These are phyloP conservation scores for Nesidiocoris tenuis DNA, from an alignment of 2,888 invertebrate genomes.

Conservation along the genomic window DNA sequence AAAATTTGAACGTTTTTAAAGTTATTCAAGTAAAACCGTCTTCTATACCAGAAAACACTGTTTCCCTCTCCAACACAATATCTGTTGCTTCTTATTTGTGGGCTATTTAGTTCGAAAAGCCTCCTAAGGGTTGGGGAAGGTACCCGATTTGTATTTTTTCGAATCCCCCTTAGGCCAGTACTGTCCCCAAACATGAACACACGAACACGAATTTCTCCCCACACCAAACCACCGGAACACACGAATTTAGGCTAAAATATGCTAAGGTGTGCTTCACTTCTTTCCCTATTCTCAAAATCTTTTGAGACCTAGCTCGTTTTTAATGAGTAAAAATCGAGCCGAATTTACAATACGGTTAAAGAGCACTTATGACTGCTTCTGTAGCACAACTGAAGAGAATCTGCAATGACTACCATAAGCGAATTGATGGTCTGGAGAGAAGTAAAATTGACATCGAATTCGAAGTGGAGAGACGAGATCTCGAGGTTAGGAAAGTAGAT, in stretches of 20 bases:
- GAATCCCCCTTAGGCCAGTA: slow-evolving; percentile 18
- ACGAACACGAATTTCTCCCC: slow-evolving; percentile 10
- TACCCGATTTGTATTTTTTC: background rate
- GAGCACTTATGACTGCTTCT: slow-evolving; percentile 54
- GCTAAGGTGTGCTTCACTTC: background rate
- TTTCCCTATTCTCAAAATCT: background rate
- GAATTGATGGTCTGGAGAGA: slow-evolving; percentile 79
- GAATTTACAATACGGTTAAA: slow-evolving; percentile 48
- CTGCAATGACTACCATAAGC: slow-evolving; percentile 77
- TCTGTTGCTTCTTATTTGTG: background rate
- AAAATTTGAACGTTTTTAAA: too few relatives aligned
- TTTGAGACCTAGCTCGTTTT: slow-evolving; percentile 24
- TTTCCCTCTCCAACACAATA: background rate
- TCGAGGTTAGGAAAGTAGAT: slow-evolving; percentile 69
- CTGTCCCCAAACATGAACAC: slow-evolving; percentile 21
- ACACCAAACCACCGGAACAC: background rate
- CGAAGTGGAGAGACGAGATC: slow-evolving; percentile 92
- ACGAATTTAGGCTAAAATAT: background rate
- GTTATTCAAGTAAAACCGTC: too few relatives aligned
- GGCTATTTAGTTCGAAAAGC: background rate
- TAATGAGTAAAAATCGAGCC: slow-evolving; percentile 41
- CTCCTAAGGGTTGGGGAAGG: background rate
- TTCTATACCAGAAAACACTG: slow-evolving; percentile 13
- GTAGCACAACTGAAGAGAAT: slow-evolving; percentile 67
- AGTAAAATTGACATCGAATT: slow-evolving; percentile 98